Conservation (phyloP, 2,888 invertebrate species). For the Cantharis rufa region DNA sequence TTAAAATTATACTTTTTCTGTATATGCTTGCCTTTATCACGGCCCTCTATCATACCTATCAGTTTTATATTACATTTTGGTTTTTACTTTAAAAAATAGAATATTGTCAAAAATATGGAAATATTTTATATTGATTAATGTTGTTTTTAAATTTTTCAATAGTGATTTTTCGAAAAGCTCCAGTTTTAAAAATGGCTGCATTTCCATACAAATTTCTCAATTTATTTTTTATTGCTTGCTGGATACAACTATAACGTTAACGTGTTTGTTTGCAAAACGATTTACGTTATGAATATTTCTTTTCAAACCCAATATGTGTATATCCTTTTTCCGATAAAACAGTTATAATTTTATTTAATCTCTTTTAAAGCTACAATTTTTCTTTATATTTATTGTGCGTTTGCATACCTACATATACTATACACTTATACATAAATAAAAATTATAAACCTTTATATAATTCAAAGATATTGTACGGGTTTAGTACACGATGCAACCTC, state of each 20-base stretch:
- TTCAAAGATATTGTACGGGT: background rate
- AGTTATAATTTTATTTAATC: slow-evolving; percentile 22
- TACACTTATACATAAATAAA: background rate
- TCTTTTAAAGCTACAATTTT: background rate
- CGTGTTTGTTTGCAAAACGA: slow-evolving; percentile 13
- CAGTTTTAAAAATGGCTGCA: background rate
- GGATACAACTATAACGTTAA: slow-evolving; percentile 15
- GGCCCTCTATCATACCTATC: background rate
- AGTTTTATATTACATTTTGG: background rate
- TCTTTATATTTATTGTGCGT: background rate
- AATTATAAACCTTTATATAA: background rate
- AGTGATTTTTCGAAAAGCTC: background rate
- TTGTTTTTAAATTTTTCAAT: background rate
- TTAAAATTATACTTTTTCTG: background rate
- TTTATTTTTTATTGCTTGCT: slow-evolving; percentile 18
- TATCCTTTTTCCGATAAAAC: slow-evolving; percentile 18
- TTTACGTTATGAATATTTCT: slow-evolving; percentile 14
- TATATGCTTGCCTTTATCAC: background rate
- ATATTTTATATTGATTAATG: background rate
- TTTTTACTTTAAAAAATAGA: background rate
- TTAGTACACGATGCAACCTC: background rate
- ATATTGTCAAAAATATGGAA: slow-evolving; percentile 1
- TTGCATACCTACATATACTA: background rate
- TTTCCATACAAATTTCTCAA: background rate
- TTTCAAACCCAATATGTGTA: slow-evolving; percentile 18